Conservation (phyloP, 2,797 vertebrate genomes). For the Hypotaenidia philippensis region DNA sequence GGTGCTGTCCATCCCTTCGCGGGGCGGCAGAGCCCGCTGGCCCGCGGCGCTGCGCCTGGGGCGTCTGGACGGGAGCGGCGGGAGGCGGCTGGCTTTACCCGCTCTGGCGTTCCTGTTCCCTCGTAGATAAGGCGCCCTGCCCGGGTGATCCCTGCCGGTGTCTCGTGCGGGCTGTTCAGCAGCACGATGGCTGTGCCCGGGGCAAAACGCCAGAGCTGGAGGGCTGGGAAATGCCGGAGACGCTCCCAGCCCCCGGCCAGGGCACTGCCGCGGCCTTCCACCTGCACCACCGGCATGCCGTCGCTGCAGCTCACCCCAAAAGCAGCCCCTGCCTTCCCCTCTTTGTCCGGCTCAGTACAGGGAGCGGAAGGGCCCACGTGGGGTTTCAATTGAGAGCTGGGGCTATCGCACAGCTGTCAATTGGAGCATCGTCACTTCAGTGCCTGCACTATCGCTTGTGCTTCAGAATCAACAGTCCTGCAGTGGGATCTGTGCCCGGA, state of each 20-base stretch:
- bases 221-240: not conserved
- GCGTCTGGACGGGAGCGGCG: not conserved
- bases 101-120: too few species aligned
- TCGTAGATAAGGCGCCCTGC: not conserved
- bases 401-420: fast-evolving
- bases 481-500: not conserved
- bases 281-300: fast-evolving
- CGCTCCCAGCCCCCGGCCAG: fast-evolving
- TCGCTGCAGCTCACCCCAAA: fast-evolving
- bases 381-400: fast-evolving
- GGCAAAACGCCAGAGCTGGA: not conserved
- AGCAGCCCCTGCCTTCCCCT: fast-evolving
- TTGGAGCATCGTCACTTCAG: fast-evolving
- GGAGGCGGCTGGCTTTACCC: not conserved
- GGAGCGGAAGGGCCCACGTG: fast-evolving
- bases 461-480: not conserved
- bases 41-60: not conserved
- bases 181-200: not conserved
- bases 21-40: not conserved
- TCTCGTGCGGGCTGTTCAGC: too few species aligned
- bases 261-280: fast-evolving
- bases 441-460: fast-evolving
- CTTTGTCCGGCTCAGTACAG: fast-evolving
- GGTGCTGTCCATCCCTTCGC: not conserved
- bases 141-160: not conserved